These are phyloP conservation scores for Ceramica pisi DNA, from an alignment of 2,888 invertebrate species.

Conservation along the genomic window DNA sequence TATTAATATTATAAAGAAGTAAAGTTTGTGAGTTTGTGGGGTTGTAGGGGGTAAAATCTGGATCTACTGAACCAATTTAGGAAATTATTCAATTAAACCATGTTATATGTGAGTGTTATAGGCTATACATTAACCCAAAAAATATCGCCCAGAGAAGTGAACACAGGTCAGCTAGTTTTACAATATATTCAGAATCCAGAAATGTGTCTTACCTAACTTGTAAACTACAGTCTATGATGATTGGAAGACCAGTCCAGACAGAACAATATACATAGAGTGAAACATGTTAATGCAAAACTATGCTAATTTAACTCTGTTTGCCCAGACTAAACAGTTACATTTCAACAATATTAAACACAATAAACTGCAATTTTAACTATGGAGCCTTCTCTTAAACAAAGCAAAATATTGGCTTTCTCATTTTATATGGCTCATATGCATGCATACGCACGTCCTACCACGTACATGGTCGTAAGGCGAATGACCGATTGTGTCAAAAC, in stretches of 20 bases:
- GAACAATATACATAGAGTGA: slow-evolving; percentile 13
- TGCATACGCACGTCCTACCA: slow-evolving; percentile 70
- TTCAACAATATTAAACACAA: slow-evolving; percentile 56
- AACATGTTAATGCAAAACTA: slow-evolving; percentile 40
- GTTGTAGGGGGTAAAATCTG: too few relatives aligned
- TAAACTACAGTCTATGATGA: slow-evolving; percentile 9
- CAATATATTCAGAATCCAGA: too few relatives aligned
- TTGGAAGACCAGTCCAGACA: slow-evolving; percentile 30
- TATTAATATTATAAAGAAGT: too few relatives aligned
- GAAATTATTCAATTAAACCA: too few relatives aligned
- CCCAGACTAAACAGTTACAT: slow-evolving; percentile 53
- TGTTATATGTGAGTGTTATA: too few relatives aligned
- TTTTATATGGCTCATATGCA: slow-evolving; percentile 71
- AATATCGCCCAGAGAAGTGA: too few relatives aligned
- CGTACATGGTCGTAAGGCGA: slow-evolving; percentile 72
- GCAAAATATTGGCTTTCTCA: slow-evolving; percentile 69
- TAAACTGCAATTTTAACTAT: slow-evolving; percentile 64
- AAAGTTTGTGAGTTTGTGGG: too few relatives aligned
- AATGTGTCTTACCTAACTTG: not conserved
- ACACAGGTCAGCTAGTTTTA: too few relatives aligned
- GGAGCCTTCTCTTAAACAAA: slow-evolving; percentile 65
- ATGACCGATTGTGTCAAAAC: slow-evolving; percentile 82
- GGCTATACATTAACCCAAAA: too few relatives aligned
- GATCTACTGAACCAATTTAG: too few relatives aligned
- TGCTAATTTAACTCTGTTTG: slow-evolving; percentile 52